A percentile compares a stretch with the other conserved stretches of the same genome.
Conservation (phyloP, 2,888 invertebrate genomes). For the Lepidocyrtoides sp. region DNA sequence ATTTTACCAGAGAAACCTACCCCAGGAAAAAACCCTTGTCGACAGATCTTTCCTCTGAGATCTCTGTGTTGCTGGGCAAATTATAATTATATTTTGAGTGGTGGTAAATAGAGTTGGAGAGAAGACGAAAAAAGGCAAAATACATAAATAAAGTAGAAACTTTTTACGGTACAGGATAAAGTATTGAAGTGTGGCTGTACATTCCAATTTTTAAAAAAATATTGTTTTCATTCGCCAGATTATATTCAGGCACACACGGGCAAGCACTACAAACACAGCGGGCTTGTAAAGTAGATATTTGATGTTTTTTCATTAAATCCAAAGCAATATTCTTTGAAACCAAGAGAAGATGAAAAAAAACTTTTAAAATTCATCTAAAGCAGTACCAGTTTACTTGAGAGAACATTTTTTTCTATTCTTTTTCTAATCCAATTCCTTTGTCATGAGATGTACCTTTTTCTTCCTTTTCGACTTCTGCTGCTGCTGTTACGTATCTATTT, state of each 20-base stretch:
- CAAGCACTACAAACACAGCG: too few species aligned
- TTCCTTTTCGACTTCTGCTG: background rate
- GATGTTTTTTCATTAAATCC: constrained; percentile 28
- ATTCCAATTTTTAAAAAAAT: too few species aligned
- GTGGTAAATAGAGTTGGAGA: background rate
- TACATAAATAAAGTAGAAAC: constrained; percentile 36
- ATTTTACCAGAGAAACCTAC: constrained; percentile 55
- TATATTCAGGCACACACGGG: background rate
- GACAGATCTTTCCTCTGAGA: constrained; percentile 20
- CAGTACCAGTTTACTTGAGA: background rate
- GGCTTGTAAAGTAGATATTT: background rate
- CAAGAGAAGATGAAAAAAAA: background rate
- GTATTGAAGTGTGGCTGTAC: constrained; percentile 11
- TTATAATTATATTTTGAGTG: constrained; percentile 47
- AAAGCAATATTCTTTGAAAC: constrained; percentile 1
- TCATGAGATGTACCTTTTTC: constrained; percentile 57
- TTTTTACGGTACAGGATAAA: background rate
- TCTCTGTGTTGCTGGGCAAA: constrained; percentile 39
- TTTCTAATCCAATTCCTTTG: constrained; percentile 35
- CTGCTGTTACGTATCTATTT: background rate
- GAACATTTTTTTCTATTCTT: background rate
- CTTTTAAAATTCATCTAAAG: background rate
- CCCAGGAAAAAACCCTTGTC: constrained; percentile 24
- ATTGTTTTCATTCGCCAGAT: too few species aligned
- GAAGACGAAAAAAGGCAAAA: constrained; percentile 16